A percentile compares a stretch with the other conserved stretches of the same genome.
phyloP scores from a whole-genome alignment of 1,140 invertebrate species.

The Semibalanus balanoides region DNA sequence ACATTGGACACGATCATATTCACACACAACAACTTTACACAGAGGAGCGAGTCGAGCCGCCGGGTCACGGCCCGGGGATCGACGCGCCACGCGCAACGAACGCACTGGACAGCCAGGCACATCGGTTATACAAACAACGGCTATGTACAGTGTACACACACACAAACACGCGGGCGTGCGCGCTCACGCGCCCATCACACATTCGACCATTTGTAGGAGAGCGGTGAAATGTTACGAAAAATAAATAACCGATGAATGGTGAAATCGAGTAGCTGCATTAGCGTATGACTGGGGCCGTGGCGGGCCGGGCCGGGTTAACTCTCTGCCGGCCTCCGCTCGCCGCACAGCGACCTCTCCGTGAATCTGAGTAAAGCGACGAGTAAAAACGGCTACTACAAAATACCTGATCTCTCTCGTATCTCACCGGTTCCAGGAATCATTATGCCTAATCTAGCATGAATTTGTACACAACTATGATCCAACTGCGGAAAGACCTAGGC shows the following conservation, averaged over 20 bases:
- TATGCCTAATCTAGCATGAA: neutral
- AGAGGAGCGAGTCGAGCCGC: neutral
- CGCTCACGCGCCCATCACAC: neutral
- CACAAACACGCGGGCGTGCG: neutral
- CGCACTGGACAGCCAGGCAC: neutral
- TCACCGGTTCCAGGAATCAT: neutral
- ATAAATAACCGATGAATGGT: neutral
- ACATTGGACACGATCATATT: neutral
- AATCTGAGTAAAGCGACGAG: neutral
- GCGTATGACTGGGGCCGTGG: neutral
- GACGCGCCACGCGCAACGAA: neutral
- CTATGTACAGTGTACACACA: no score
- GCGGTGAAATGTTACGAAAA: neutral
- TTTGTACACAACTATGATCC: neutral
- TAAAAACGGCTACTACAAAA: conserved; percentile 1
- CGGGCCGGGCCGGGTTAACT: no score
- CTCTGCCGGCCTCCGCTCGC: no score
- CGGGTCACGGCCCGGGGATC: no score
- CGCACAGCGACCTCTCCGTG: no score
- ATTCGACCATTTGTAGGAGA: neutral
- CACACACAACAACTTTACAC: neutral
- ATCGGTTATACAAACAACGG: neutral
- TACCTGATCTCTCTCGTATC: neutral
- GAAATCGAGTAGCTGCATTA: neutral
- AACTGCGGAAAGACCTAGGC: neutral